Conservation (phyloP, 1,140 invertebrate species). For the Bemisia tabaci region DNA sequence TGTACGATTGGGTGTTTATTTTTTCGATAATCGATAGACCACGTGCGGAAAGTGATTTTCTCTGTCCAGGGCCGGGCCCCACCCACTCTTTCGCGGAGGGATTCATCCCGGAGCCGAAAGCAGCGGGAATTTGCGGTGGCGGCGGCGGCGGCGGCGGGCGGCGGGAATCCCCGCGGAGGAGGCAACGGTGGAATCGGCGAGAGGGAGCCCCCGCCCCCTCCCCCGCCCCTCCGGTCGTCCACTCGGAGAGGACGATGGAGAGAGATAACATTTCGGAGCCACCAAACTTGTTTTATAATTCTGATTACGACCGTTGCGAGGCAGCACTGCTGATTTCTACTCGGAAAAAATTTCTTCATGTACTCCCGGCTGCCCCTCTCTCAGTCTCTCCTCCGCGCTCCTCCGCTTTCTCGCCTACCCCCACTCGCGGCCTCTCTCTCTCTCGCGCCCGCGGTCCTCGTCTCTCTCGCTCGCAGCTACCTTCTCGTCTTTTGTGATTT, state of each 20-base stretch:
- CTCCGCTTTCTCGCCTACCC: background rate
- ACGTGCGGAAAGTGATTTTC: too few species aligned
- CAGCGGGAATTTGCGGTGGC: too few species aligned
- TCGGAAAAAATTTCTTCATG: background rate
- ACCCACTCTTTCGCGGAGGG: too few species aligned
- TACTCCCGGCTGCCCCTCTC: background rate
- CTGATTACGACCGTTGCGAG: background rate
- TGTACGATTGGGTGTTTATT: too few species aligned
- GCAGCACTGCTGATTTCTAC: background rate
- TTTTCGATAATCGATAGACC: too few species aligned
- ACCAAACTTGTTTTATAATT: background rate
- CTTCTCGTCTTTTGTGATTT: background rate
- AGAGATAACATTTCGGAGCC: background rate
- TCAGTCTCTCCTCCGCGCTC: background rate
- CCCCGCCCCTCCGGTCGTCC: background rate
- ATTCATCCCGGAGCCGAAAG: too few species aligned
- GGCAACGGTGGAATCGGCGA: background rate
- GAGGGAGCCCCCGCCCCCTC: background rate
- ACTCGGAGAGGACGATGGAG: background rate
- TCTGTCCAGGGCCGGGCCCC: too few species aligned
- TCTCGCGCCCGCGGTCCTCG: background rate
- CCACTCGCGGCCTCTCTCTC: background rate
- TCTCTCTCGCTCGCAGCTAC: background rate
- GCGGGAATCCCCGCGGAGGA: background rate
- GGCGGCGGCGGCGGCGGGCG: too few species aligned